Percentiles rank a stretch among this genome's conserved stretches.
These are phyloP conservation scores for Coreius guichenoti DNA, from an alignment of 2,797 vertebrate genomes.

Conservation along the genomic window DNA sequence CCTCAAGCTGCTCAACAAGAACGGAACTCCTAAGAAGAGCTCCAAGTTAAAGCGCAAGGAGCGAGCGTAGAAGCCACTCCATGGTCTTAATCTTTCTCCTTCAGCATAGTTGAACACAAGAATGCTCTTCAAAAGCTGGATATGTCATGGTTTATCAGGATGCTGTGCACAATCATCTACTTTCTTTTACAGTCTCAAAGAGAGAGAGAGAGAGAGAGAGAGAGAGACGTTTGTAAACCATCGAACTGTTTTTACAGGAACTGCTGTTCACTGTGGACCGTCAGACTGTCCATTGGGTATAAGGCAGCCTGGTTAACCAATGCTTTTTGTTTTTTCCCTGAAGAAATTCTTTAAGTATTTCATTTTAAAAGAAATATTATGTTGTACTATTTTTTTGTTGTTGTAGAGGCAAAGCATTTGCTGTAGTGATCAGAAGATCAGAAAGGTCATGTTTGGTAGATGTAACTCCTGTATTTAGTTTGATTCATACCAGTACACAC, in stretches of 20 bases:
- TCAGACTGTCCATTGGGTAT: constrained; percentile 11
- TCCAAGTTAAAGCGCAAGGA: constrained; percentile 98
- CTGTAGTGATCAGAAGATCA: constrained; percentile 18
- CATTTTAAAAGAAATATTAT: constrained; percentile 32
- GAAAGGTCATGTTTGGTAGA: neutral
- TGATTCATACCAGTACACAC: constrained; percentile 17
- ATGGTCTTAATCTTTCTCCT: neutral
- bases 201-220: constrained; percentile 49
- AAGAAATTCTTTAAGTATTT: constrained; percentile 2
- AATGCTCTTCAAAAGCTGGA: constrained; percentile 42
- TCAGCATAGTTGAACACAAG: constrained; percentile 35
- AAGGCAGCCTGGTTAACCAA: constrained; percentile 17
- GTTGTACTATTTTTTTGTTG: constrained; percentile 20
- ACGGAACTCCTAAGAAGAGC: constrained; percentile 92
- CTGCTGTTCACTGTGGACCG: constrained; percentile 50
- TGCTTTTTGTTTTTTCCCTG: neutral
- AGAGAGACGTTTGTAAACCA: constrained; percentile 39
- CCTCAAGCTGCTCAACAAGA: constrained; percentile 98
- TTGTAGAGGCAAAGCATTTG: constrained; percentile 32
- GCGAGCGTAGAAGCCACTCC: constrained; percentile 77
- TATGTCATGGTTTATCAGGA: constrained; percentile 46
- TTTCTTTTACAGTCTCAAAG: constrained; percentile 48
- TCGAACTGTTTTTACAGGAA: constrained; percentile 30
- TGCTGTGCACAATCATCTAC: constrained; percentile 63
- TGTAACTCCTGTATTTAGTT: constrained; percentile 10